Conservation (phyloP, 1,140 invertebrate genomes). For the Lasioglossum baleicum region DNA sequence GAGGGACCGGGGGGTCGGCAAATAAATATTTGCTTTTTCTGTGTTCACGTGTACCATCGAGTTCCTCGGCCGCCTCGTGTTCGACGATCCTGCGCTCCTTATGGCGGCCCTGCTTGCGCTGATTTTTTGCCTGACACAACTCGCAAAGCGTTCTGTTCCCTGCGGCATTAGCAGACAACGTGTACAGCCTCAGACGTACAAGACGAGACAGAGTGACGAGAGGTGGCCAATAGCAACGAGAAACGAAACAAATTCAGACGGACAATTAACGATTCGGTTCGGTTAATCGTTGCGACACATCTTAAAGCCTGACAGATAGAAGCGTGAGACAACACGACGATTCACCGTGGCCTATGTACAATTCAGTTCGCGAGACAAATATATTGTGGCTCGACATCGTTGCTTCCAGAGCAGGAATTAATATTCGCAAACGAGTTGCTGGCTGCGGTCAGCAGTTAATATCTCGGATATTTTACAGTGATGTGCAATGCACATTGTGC, state of each 20-base stretch:
- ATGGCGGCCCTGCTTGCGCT: constrained; percentile 83
- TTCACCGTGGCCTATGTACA: constrained; percentile 12
- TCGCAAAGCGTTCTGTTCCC: constrained; percentile 93
- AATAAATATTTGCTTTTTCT: constrained; percentile 40
- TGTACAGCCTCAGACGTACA: constrained; percentile 58
- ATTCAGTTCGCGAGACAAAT: not conserved
- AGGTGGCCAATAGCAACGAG: constrained; percentile 29
- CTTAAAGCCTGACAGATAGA: constrained; percentile 15
- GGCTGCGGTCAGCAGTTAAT: constrained; percentile 34
- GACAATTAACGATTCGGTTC: not conserved
- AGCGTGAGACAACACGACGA: constrained; percentile 22
- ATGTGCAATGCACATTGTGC: no score
- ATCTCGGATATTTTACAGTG: not conserved
- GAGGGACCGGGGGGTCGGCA: constrained; percentile 5
- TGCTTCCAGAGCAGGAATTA: constrained; percentile 45
- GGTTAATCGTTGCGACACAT: constrained; percentile 45
- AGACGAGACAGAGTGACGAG: constrained; percentile 35
- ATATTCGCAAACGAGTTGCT: constrained; percentile 33
- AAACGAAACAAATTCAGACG: constrained; percentile 13
- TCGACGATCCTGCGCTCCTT: constrained; percentile 82
- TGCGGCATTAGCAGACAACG: constrained; percentile 78
- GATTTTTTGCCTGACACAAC: constrained; percentile 87
- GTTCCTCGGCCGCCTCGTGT: constrained; percentile 79
- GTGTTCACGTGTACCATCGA: constrained; percentile 69
- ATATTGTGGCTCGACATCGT: not conserved